phyloP scores from a whole-genome alignment of 2,113 vertebrate species.

The Genyomyrus donnyi region DNA sequence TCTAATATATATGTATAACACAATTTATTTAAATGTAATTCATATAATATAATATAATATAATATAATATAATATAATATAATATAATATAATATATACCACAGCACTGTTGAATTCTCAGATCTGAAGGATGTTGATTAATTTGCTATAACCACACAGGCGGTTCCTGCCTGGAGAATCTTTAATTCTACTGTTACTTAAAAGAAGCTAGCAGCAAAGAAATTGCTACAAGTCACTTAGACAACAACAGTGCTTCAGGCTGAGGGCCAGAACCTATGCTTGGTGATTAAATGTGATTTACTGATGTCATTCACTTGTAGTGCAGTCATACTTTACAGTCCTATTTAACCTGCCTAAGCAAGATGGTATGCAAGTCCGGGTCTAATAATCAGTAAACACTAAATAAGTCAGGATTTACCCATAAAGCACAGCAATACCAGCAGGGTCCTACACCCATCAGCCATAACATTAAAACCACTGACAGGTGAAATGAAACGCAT shows the following conservation, averaged over 20 bases:
- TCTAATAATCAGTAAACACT: background rate
- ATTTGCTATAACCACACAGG: background rate
- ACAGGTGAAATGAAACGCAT: no score
- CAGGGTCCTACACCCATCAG: background rate
- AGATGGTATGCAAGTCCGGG: background rate
- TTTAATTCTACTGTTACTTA: background rate
- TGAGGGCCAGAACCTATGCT: background rate
- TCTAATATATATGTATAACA: background rate
- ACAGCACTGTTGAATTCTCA: background rate
- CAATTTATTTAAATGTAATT: background rate
- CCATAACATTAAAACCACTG: no score
- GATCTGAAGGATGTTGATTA: background rate
- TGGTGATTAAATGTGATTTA: background rate
- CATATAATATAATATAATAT: no score
- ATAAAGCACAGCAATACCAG: background rate
- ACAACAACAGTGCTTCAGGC: background rate
- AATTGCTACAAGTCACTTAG: background rate
- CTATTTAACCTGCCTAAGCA: background rate
- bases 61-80: no score
- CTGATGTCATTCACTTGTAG: background rate
- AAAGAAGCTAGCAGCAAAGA: background rate
- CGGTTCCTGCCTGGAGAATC: background rate
- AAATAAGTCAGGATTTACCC: background rate
- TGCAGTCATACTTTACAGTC: background rate
- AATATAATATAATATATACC: no score